Evolutionary conservation across 2,113 vertebrate species (phyloP).

Genomic region (Globicephala melas): DNA sequence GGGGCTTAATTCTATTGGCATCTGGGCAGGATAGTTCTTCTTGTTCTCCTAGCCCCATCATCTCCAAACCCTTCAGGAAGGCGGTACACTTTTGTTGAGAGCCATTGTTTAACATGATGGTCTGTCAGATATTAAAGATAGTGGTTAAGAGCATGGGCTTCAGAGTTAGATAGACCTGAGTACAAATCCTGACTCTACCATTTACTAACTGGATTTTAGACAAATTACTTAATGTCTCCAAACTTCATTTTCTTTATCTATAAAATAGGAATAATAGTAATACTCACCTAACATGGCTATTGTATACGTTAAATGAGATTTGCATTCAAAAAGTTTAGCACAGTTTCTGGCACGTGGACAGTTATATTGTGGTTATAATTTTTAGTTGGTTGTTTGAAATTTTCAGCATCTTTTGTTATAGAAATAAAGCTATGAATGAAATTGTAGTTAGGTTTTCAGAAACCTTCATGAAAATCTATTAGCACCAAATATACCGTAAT

Average conservation of each 20-base stretch:
- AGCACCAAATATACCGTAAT: neutral
- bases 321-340: neutral
- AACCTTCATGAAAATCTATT: neutral
- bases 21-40: neutral
- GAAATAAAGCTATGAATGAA: slow-evolving; percentile 3
- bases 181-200: neutral
- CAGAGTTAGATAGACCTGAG: neutral
- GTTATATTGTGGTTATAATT: neutral
- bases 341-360: neutral
- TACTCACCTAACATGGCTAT: neutral
- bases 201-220: neutral
- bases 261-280: neutral
- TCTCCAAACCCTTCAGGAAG: neutral
- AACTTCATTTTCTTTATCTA: neutral
- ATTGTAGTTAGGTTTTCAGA: slow-evolving; percentile 1
- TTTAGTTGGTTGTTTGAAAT: neutral
- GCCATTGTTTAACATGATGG: neutral
- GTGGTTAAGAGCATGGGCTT: neutral
- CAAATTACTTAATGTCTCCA: neutral
- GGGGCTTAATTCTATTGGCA: neutral
- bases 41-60: neutral
- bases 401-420: neutral
- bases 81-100: neutral
- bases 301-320: neutral
- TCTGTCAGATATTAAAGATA: neutral